These are phyloP conservation scores for Anguilla megastoma DNA, from an alignment of 2,797 vertebrate genomes.

Conservation along the genomic window DNA sequence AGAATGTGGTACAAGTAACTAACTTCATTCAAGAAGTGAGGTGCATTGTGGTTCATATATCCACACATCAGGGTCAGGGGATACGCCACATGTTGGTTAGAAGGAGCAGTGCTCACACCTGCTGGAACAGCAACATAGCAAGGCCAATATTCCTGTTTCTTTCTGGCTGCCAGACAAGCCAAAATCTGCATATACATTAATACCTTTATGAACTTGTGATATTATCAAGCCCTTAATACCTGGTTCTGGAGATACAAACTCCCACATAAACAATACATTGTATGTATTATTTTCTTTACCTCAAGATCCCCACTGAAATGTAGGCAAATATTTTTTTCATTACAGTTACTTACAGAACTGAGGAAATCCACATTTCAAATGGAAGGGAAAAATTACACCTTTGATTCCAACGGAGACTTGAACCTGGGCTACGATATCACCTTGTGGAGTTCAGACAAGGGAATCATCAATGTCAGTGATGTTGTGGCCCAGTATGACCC, in stretches of 20 bases:
- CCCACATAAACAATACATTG: background rate
- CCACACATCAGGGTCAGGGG: background rate
- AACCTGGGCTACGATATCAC: slow-evolving; percentile 79
- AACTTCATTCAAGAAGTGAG: background rate
- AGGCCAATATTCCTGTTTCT: background rate
- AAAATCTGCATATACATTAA: background rate
- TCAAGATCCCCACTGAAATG: background rate
- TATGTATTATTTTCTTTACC: background rate
- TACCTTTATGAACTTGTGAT: background rate
- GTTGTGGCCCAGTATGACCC: slow-evolving; percentile 76
- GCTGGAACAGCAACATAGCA: background rate
- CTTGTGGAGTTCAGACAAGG: slow-evolving; percentile 73
- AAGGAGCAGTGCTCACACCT: background rate
- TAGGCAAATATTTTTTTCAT: background rate
- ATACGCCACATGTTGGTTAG: background rate
- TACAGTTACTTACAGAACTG: slow-evolving; percentile 2
- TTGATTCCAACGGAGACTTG: slow-evolving; percentile 77
- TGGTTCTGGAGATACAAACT: background rate
- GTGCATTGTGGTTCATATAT: background rate
- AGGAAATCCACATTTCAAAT: slow-evolving; percentile 68
- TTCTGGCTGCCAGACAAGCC: background rate
- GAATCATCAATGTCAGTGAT: slow-evolving; percentile 55
- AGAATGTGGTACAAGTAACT: background rate
- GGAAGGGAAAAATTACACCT: slow-evolving; percentile 63
- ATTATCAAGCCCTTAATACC: background rate